phyloP scores from a whole-genome alignment of 2,113 vertebrate species.

The Malurus melanocephalus region DNA sequence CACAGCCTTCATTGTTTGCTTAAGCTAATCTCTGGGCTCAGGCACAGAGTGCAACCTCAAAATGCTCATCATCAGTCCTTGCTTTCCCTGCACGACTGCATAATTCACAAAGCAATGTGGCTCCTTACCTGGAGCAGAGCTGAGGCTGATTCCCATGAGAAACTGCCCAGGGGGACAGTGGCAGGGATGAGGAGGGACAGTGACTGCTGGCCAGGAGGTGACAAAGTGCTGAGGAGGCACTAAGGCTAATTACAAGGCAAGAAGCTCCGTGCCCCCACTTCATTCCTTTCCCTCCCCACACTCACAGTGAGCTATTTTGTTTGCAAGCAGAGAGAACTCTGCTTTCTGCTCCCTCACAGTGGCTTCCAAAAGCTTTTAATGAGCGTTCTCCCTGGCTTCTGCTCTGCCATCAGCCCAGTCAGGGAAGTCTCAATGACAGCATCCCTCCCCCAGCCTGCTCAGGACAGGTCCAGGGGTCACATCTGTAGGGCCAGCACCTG shows the following conservation, averaged over 20 bases:
- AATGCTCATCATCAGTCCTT: not conserved
- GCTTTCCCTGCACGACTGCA: rapidly evolving
- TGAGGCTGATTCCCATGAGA: not conserved
- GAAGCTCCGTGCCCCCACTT: not conserved
- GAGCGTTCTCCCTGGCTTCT: not conserved
- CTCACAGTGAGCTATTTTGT: not conserved
- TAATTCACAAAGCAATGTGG: not conserved
- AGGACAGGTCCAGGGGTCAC: not conserved
- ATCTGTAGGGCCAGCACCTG: not conserved
- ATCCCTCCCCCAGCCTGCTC: not conserved
- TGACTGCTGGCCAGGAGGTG: not conserved
- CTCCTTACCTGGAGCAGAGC: not conserved
- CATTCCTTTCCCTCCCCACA: not conserved
- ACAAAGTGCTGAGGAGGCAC: not conserved
- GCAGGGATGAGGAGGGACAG: not conserved
- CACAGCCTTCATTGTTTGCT: not conserved
- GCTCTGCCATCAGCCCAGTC: not conserved
- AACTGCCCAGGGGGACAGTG: rapidly evolving
- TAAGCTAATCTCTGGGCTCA: not conserved
- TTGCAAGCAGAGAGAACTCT: not conserved
- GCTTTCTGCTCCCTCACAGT: not conserved
- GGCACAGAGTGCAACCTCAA: not conserved
- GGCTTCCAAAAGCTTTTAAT: not conserved
- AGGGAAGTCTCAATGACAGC: not conserved
- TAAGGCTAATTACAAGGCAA: not conserved